These are phyloP conservation scores for Acanthosoma haemorrhoidale DNA, from an alignment of 2,888 invertebrate species.

Conservation along the genomic window DNA sequence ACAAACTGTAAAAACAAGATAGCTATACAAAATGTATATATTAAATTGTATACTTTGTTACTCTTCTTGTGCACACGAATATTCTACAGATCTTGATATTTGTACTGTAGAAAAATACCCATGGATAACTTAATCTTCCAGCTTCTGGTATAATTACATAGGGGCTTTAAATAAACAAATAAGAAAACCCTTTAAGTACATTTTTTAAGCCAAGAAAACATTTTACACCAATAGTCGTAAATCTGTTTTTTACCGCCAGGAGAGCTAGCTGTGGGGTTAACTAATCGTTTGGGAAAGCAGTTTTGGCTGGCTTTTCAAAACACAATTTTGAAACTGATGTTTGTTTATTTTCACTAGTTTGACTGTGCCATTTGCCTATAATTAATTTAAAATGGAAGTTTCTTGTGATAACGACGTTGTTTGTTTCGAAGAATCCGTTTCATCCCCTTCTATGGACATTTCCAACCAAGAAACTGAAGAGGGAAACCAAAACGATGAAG, in stretches of 20 bases:
- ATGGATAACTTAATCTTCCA: too few relatives aligned
- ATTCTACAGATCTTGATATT: too few relatives aligned
- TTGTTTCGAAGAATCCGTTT: neutral
- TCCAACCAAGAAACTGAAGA: neutral
- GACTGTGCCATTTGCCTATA: neutral
- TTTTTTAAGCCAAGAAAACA: too few relatives aligned
- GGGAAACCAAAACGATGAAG: neutral
- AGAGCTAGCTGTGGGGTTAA: neutral
- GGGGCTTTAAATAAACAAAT: too few relatives aligned
- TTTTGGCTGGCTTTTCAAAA: neutral
- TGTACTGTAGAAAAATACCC: too few relatives aligned
- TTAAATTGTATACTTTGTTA: too few relatives aligned
- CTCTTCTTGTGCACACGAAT: too few relatives aligned
- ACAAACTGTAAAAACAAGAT: too few relatives aligned
- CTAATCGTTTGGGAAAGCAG: constrained; percentile 1
- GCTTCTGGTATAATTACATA: too few relatives aligned
- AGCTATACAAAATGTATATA: too few relatives aligned
- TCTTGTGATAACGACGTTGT: neutral
- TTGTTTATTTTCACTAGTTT: neutral
- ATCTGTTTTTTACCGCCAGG: neutral
- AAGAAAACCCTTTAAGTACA: too few relatives aligned
- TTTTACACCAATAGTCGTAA: too few relatives aligned
- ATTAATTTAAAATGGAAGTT: neutral
- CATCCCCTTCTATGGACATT: neutral
- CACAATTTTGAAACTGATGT: neutral